Evolutionary conservation across 2,888 invertebrate genomes (phyloP).

Genomic region (Julus scandinavius): DNA sequence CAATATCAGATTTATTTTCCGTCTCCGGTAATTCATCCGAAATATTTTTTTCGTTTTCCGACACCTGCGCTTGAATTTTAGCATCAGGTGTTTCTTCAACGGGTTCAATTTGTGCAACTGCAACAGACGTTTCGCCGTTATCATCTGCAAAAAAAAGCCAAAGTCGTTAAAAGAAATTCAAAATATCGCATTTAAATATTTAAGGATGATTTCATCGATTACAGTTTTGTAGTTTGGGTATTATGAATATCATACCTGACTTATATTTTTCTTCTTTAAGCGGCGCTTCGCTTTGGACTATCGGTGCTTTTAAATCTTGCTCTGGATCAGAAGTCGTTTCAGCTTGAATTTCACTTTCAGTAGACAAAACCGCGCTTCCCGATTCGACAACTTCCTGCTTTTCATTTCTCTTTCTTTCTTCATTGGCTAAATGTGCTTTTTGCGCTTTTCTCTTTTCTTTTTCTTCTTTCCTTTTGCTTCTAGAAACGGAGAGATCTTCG

Average conservation of each 20-base stretch:
- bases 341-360: not conserved
- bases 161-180: too few species aligned
- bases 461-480: not conserved
- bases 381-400: not conserved
- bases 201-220: not conserved
- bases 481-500: conserved; percentile 1
- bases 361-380: not conserved
- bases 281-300: not conserved
- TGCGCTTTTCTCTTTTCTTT: not conserved
- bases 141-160: not conserved
- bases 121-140: not conserved
- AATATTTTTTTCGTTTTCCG: not conserved
- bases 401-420: not conserved
- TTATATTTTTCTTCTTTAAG: not conserved
- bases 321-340: not conserved
- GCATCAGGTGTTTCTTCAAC: not conserved
- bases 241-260: not conserved
- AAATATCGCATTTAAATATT: not conserved
- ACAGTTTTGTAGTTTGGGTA: too few species aligned
- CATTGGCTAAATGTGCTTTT: not conserved
- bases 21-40: not conserved
- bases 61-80: not conserved
- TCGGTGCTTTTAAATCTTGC: not conserved
- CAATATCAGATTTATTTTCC: not conserved
- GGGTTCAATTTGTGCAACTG: not conserved